These are phyloP conservation scores for Blomia tropicalis DNA, from an alignment of 2,888 invertebrate genomes.

Conservation along the genomic window DNA sequence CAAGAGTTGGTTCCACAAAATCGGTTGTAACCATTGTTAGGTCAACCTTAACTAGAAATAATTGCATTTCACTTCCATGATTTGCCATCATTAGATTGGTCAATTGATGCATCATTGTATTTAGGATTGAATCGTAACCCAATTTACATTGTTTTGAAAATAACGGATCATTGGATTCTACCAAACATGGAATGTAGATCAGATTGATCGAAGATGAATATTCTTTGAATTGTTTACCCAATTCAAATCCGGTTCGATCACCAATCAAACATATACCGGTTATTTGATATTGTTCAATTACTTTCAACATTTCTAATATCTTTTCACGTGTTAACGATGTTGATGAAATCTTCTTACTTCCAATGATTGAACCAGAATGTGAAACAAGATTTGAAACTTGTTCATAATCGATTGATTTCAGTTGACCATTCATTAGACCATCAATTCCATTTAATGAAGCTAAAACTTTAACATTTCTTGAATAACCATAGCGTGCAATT, in stretches of 20 bases:
- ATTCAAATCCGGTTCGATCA: neutral
- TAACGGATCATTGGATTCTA: constrained; percentile 74
- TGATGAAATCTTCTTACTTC: constrained; percentile 35
- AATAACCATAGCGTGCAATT: constrained; percentile 86
- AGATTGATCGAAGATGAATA: neutral
- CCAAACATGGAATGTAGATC: constrained; percentile 72
- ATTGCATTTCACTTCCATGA: constrained; percentile 43
- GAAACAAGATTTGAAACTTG: constrained; percentile 94
- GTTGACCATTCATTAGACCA: constrained; percentile 66
- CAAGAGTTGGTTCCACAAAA: neutral
- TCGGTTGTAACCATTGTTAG: neutral
- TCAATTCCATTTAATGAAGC: constrained; percentile 91
- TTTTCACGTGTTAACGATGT: neutral
- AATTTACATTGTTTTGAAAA: constrained; percentile 44
- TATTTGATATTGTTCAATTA: neutral
- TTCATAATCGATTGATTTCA: constrained; percentile 52
- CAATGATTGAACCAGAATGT: constrained; percentile 85
- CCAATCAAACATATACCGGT: neutral
- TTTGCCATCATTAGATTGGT: constrained; percentile 94
- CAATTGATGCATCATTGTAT: constrained; percentile 93
- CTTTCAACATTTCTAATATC: neutral
- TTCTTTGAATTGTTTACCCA: neutral
- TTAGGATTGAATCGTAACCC: constrained; percentile 89
- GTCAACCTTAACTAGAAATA: neutral
- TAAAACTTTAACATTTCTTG: constrained; percentile 76